Evolutionary conservation across 2,113 vertebrate genomes (phyloP).

Genomic region (Pantherophis guttatus): DNA sequence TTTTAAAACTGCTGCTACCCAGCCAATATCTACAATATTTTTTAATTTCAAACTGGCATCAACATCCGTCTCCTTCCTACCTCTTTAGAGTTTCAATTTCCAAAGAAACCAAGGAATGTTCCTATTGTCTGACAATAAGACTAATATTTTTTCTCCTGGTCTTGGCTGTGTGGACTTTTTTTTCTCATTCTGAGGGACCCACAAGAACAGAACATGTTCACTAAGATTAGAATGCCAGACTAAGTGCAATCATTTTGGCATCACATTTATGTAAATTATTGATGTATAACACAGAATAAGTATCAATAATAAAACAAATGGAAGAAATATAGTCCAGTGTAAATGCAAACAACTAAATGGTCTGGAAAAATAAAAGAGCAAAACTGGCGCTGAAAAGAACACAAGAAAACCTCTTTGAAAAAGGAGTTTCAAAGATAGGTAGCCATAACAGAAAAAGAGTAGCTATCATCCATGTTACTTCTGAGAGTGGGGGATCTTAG

Average conservation of each 20-base stretch:
- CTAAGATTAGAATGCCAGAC: background rate
- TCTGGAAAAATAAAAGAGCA: background rate
- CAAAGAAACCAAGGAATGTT: background rate
- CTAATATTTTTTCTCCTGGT: background rate
- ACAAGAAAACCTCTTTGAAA: background rate
- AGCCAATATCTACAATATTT: background rate
- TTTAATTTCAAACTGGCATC: background rate
- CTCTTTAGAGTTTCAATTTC: background rate
- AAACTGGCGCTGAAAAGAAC: background rate
- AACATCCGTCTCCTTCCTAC: background rate
- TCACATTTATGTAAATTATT: background rate
- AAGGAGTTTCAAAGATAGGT: background rate
- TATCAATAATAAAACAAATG: background rate
- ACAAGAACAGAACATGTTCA: background rate
- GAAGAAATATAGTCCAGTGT: background rate
- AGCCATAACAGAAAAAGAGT: background rate
- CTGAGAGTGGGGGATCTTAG: background rate
- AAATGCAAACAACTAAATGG: background rate
- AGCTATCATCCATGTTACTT: background rate
- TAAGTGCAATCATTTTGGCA: background rate
- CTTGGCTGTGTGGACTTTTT: background rate
- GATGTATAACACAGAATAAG: background rate
- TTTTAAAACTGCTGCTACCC: background rate
- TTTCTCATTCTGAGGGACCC: background rate
- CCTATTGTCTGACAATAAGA: background rate